phyloP scores from a whole-genome alignment of 2,888 invertebrate genomes.

The Acanthococcus lagerstroemiae region DNA sequence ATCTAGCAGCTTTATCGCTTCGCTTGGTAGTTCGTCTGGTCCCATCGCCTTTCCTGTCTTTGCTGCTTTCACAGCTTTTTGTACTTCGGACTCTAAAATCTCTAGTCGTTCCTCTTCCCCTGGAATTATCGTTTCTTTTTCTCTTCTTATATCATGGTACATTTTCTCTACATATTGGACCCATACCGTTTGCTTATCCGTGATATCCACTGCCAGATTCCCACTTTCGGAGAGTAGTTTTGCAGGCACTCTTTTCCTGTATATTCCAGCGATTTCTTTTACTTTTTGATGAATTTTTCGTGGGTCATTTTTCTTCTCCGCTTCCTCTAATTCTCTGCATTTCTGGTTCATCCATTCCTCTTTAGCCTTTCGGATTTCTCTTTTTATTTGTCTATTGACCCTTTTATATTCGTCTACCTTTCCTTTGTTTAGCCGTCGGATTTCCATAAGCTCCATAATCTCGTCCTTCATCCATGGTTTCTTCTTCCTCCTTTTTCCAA shows the following conservation, averaged over 20 bases:
- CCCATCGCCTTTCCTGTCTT: conserved; percentile 34
- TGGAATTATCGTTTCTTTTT: background rate
- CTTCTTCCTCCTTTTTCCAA: background rate
- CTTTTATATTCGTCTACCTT: background rate
- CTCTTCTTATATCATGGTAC: conserved; percentile 8
- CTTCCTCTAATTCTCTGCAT: too few relatives aligned
- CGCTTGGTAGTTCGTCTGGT: conserved; percentile 32
- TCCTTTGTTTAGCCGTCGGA: background rate
- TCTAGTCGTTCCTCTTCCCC: background rate
- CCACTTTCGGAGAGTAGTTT: background rate
- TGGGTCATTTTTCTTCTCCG: background rate
- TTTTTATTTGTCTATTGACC: background rate
- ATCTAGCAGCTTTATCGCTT: conserved; percentile 34
- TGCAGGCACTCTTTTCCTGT: background rate
- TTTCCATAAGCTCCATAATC: background rate
- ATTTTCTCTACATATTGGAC: conserved; percentile 1
- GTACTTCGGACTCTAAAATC: conserved; percentile 32
- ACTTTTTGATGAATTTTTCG: conserved; percentile 6
- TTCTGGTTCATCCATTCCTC: too few relatives aligned
- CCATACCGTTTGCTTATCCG: background rate
- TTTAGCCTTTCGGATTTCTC: background rate
- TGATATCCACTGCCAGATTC: too few relatives aligned
- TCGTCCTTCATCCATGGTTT: background rate
- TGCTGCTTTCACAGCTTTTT: conserved; percentile 28
- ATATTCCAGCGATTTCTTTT: background rate